A percentile compares a stretch with the other conserved stretches of the same genome.
phyloP scores from a whole-genome alignment of 1,140 invertebrate genomes.

The Cydia splendana region DNA sequence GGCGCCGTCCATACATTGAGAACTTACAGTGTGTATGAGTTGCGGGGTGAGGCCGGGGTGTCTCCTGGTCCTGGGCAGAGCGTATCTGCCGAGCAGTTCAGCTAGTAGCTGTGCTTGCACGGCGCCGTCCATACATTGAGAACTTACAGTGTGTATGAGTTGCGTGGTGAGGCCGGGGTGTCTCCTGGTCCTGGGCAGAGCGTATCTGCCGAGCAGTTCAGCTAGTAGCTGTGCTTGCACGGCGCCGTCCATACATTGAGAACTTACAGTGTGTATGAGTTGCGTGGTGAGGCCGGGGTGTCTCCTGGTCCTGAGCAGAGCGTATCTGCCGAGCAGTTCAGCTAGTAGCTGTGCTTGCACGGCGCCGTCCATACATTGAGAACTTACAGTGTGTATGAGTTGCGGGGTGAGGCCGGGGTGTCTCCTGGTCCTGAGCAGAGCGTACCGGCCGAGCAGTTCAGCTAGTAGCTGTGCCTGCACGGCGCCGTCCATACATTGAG shows the following conservation, averaged over 20 bases:
- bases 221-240: slow-evolving; percentile 98
- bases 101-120: slow-evolving; percentile 98
- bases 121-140: slow-evolving; percentile 98
- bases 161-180: slow-evolving; percentile 88
- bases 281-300: slow-evolving; percentile 88
- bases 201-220: slow-evolving; percentile 96
- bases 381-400: slow-evolving; percentile 81
- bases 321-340: slow-evolving; percentile 96
- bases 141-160: slow-evolving; percentile 81
- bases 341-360: slow-evolving; percentile 98
- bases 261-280: slow-evolving; percentile 81
- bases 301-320: slow-evolving; percentile 96
- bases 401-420: slow-evolving; percentile 88
- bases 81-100: slow-evolving; percentile 96
- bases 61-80: slow-evolving; percentile 96
- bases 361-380: slow-evolving; percentile 98
- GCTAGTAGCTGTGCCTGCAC: slow-evolving; percentile 98
- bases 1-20: slow-evolving; percentile 98
- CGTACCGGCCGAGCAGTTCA: slow-evolving; percentile 96
- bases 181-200: slow-evolving; percentile 96
- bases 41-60: slow-evolving; percentile 88
- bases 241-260: slow-evolving; percentile 98
- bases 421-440: slow-evolving; percentile 96
- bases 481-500: slow-evolving; percentile 98
- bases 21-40: slow-evolving; percentile 81